Conservation (phyloP, 2,888 invertebrate species). For the Acrocyrtus sp. region DNA sequence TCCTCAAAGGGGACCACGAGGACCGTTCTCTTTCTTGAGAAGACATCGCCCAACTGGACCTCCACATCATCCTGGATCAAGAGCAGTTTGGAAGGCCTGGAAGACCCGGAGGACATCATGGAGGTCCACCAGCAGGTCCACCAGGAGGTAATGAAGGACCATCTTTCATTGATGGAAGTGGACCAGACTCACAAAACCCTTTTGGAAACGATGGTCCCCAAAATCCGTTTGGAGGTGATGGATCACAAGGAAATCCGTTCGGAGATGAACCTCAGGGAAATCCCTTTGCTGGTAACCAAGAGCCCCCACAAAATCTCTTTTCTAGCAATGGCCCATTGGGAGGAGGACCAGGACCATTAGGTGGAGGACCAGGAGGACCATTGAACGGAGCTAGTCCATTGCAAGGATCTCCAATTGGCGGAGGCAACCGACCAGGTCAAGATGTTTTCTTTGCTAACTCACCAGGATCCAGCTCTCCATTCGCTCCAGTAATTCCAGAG, state of each 20-base stretch:
- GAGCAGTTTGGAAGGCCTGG: no score
- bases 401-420: no score
- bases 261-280: neutral
- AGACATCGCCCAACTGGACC: slow-evolving; percentile 17
- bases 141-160: slow-evolving; percentile 3
- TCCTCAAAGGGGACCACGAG: slow-evolving; percentile 15
- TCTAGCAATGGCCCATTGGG: neutral
- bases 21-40: slow-evolving; percentile 7
- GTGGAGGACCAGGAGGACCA: slow-evolving; percentile 7
- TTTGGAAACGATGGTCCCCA: slow-evolving; percentile 8
- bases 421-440: slow-evolving; percentile 8
- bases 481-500: slow-evolving; percentile 6
- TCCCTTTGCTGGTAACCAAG: no score
- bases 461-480: slow-evolving; percentile 13
- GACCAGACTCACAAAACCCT: slow-evolving; percentile 7
- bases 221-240: neutral
- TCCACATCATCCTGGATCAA: slow-evolving; percentile 9
- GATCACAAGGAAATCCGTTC: neutral
- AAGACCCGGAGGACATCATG: slow-evolving; percentile 2
- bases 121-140: slow-evolving; percentile 17
- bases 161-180: slow-evolving; percentile 12
- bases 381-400: no score
- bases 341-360: neutral
- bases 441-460: slow-evolving; percentile 23
- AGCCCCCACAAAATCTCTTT: neutral